Conservation (phyloP, 92 coral and sea anemone species). For the Parazoanthus darwini region DNA sequence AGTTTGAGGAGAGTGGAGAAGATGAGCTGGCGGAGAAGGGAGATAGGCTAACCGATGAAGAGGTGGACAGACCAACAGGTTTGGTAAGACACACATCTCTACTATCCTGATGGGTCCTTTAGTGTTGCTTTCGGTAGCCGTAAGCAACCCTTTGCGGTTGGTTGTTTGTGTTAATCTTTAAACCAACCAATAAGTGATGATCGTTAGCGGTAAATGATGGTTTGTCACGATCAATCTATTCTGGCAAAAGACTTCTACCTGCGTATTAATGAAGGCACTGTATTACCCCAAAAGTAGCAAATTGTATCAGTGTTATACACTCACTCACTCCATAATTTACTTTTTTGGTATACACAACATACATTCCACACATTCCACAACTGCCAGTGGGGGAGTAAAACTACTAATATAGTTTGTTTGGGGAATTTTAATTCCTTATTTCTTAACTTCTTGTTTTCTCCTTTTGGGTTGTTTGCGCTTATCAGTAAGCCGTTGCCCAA, state of each 20-base stretch:
- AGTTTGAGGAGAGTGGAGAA: conserved; percentile 67
- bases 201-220: not conserved
- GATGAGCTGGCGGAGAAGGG: conserved; percentile 4
- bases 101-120: too few species aligned
- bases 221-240: too few species aligned
- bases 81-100: not conserved
- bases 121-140: not conserved
- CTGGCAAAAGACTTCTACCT: not conserved
- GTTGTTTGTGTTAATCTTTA: too few species aligned
- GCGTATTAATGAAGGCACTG: not conserved
- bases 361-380: too few species aligned
- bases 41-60: not conserved
- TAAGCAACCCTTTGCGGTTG: too few species aligned
- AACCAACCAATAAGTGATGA: not conserved
- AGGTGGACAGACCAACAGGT: conserved; percentile 41
- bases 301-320: too few species aligned
- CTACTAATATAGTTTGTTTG: not conserved
- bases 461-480: not conserved
- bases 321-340: too few species aligned
- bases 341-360: too few species aligned
- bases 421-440: not conserved
- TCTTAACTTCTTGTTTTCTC: not conserved
- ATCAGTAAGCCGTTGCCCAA: too few species aligned
- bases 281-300: too few species aligned
- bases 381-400: too few species aligned